Base-by-base conservation (phyloP, 2,113 vertebrate species). In the Oceanites oceanicus region DNA sequence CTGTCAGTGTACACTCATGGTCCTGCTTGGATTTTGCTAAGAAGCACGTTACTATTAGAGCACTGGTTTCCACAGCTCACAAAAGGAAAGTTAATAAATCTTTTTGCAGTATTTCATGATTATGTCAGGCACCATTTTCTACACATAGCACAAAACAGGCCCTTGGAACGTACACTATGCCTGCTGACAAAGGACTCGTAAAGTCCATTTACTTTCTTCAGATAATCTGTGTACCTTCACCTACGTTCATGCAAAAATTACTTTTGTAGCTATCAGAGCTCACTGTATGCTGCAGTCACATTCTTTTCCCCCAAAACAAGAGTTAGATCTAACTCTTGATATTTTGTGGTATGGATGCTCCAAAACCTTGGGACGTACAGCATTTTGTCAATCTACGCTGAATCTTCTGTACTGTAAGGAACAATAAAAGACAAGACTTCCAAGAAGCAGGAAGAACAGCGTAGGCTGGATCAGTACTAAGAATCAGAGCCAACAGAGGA, bases 361-460 rank as follows among this genome's bases (percentile, higher is more conserved):
- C 68, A 56, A 83, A 95, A 63, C 44, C 40, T 50, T 42, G 45
- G 90, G 91, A 59, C 34, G 59, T 15, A 9, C 1, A 55, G 61
- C 45, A 44, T 27, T 62, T 89, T 44, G 72, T 50, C 47, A 72
- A 83, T 71, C 77, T 80, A 18, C n/a, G 47, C 32, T 62, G 77
- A 70, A 85, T 85, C 71, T 91, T 87, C 83, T 76, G 73, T 62
- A 40, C 61, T 86, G 45, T 40, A 66, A 87, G 11, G 67, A 95
- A 87, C 70, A 92, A 95, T 87, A 94, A 94, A 93, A 84, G 80
- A 86, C 25, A 78, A 94, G 79, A 85, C 58, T 97, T 94, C 95
- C 94, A 96, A 91, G 94, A 97, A 96, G 89, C 96, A 94, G 77
- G 95, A 97, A 94, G 89, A 96, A 94, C 91, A 96, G 91, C 7